phyloP scores from a whole-genome alignment of 2,888 invertebrate species.

The Archaeoteleia sp. region DNA sequence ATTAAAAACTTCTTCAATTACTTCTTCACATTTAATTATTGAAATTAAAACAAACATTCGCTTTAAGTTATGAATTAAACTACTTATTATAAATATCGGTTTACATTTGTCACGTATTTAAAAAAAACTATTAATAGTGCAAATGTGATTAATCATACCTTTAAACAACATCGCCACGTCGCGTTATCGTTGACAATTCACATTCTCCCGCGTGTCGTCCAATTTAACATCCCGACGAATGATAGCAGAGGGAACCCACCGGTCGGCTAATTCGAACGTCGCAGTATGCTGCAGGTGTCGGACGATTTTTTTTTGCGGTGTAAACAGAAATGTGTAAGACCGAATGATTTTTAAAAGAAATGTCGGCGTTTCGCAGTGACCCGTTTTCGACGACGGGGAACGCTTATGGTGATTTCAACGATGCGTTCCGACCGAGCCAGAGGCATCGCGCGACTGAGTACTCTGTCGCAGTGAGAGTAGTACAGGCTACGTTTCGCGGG shows the following conservation, averaged over 20 bases:
- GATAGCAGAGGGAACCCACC: constrained; percentile 17
- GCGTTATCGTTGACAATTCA: constrained; percentile 22
- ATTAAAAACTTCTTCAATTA: too few species aligned
- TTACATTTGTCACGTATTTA: too few species aligned
- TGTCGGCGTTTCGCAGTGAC: constrained; percentile 10
- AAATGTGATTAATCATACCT: constrained; percentile 16
- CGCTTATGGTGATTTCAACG: constrained; percentile 26
- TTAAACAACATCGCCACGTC: constrained; percentile 31
- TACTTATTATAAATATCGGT: too few species aligned
- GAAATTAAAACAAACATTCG: too few species aligned
- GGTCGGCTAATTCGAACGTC: constrained; percentile 21
- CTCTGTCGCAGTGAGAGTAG: constrained; percentile 70
- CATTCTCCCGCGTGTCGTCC: constrained; percentile 35
- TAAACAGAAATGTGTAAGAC: not conserved
- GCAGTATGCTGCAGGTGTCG: not conserved
- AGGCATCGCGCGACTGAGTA: constrained; percentile 64
- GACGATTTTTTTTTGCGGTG: too few species aligned
- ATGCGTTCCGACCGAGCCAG: constrained; percentile 48
- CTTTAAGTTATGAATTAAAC: too few species aligned
- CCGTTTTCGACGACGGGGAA: constrained; percentile 18
- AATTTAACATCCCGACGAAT: constrained; percentile 28
- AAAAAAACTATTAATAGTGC: too few species aligned
- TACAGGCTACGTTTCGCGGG: constrained; percentile 61
- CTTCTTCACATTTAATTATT: too few species aligned
- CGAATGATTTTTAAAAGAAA: not conserved